Evolutionary conservation across 23 tunicate species (phyloP), one percentile per base, ranked within the genome.

Genomic region (Corella eumyota): DNA sequence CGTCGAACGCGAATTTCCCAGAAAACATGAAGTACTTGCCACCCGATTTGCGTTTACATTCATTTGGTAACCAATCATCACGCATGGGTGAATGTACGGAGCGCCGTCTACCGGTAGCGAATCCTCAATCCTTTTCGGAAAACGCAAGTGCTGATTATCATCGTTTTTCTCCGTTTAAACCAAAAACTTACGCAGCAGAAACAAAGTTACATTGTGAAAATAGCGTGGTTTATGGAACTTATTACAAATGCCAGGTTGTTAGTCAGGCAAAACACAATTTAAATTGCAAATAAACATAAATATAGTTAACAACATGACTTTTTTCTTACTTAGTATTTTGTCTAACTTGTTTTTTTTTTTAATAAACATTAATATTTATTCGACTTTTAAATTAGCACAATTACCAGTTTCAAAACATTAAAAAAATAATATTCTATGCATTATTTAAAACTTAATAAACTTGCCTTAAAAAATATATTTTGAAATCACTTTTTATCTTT

Each of bases 191-290:
- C 65, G 60, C 15, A 11, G 60, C 30, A 22, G 60, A 24, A 19
- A 19, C 68, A 25, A 62, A 3, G 20, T 17, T 62, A 23, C 68
- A 32, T 17, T 62, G 24, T 52, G 44, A 34, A 34, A 62, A 62
- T 38, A 62, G 68, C 28, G 32, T 62, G 6, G 68, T 62, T 25
- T 62, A 62, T 36, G 68, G 68, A n/a, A 52, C 68, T 1, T 62
- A 62, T 40, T 62, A 62, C 28, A 37, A 62, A 62, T 62, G 68
- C 68, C 51, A 62, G 68, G 68, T 62, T 38, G 23, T n/a, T n/a
- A n/a, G n/a, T n/a, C n/a, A n/a, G n/a, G n/a, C n/a, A 51, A 51
- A 6, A 51, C 20, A 51, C 27, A 51, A 27, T 27, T 51, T 25
- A 6, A 51, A 11, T 51, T 9, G 15, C 57, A 7, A n/a, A 7